Evolutionary conservation across 2,797 vertebrate genomes (phyloP).

Genomic region (Lophius americanus): DNA sequence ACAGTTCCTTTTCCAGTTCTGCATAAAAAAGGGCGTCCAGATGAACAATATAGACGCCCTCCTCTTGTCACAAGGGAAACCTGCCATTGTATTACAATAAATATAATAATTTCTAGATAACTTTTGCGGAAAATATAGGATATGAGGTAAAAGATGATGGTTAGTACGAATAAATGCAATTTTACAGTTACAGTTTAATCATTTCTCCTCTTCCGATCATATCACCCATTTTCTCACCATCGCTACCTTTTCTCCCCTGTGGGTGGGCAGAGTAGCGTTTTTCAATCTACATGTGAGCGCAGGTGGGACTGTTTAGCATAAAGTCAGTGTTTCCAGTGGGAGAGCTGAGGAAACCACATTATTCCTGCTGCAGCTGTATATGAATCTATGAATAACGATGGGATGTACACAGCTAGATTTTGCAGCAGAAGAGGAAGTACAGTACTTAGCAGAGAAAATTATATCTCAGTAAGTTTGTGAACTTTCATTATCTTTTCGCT

Average conservation of each 20-base stretch:
- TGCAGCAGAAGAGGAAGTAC: constrained; percentile 11
- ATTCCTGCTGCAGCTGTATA: constrained; percentile 55
- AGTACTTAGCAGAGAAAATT: not conserved
- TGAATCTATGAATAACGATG: constrained; percentile 24
- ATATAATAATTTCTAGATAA: no score
- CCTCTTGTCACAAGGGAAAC: no score
- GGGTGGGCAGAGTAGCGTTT: not conserved
- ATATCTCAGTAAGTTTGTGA: constrained; percentile 11
- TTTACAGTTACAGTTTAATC: not conserved
- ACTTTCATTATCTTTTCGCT: constrained; percentile 10
- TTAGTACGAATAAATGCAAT: not conserved
- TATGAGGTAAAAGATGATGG: not conserved
- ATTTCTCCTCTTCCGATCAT: not conserved
- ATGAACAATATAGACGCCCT: no score
- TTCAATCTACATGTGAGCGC: constrained; percentile 20
- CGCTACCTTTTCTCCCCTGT: not conserved
- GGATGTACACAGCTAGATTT: constrained; percentile 15
- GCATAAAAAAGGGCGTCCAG: not conserved
- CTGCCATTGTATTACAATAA: no score
- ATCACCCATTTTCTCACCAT: not conserved
- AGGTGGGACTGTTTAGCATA: constrained; percentile 45
- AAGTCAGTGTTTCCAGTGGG: constrained; percentile 44
- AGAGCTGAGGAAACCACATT: constrained; percentile 46
- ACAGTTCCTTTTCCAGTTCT: constrained; percentile 19
- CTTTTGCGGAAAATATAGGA: no score